These are phyloP conservation scores for Lipophrys pholis DNA, from an alignment of 2,113 vertebrate species.

Conservation along the genomic window DNA sequence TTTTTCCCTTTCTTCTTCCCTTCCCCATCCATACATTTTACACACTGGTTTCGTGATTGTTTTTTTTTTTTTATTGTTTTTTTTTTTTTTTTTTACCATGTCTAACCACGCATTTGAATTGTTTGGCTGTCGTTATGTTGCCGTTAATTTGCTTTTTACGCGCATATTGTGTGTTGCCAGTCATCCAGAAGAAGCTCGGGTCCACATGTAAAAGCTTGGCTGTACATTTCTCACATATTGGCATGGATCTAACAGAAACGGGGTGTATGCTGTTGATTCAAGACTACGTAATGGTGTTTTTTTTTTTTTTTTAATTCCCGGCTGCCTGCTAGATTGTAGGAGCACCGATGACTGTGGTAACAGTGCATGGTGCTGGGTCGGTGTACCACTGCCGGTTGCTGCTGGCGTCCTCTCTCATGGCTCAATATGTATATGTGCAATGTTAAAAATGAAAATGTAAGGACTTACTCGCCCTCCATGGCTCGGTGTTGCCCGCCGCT, in stretches of 20 bases:
- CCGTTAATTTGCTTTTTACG: too few relatives aligned
- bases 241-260: slow-evolving; percentile 64
- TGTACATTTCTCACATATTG: slow-evolving; percentile 68
- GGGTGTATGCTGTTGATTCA: slow-evolving; percentile 79
- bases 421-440: slow-evolving; percentile 52
- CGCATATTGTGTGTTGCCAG: slow-evolving; percentile 18
- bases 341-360: slow-evolving; percentile 52
- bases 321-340: slow-evolving; percentile 61
- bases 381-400: slow-evolving; percentile 59
- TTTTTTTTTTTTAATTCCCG: slow-evolving; percentile 47
- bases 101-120: slow-evolving; percentile 59
- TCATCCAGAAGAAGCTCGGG: slow-evolving; percentile 32
- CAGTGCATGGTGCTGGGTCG: slow-evolving; percentile 61
- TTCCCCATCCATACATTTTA: slow-evolving; percentile 62
- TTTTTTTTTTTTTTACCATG: slow-evolving; percentile 33
- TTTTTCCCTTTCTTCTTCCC: slow-evolving; percentile 14
- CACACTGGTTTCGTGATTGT: slow-evolving; percentile 78
- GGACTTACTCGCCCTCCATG: slow-evolving; percentile 90
- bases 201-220: slow-evolving; percentile 58
- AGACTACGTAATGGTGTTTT: slow-evolving; percentile 82
- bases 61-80: slow-evolving; percentile 74
- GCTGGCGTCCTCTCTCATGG: slow-evolving; percentile 47
- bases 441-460: slow-evolving; percentile 79
- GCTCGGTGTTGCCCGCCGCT: slow-evolving; percentile 84
- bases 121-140: not conserved